These are phyloP conservation scores for Eublepharis macularius DNA, from an alignment of 2,113 vertebrate genomes.

Conservation along the genomic window DNA sequence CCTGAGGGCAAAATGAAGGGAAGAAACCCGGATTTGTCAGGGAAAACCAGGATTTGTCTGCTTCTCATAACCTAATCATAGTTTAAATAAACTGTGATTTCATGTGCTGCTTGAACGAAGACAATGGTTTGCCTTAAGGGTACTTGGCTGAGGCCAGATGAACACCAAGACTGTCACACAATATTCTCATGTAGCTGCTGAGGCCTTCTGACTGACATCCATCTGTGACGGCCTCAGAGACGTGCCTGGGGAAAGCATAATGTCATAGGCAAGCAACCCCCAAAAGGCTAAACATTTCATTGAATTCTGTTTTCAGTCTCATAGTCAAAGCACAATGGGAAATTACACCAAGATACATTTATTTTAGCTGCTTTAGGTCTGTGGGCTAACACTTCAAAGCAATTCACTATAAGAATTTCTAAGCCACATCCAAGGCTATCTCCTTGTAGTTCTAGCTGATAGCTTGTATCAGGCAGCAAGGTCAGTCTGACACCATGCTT, in stretches of 20 bases:
- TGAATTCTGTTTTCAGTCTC: background rate
- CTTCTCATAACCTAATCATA: too few relatives aligned
- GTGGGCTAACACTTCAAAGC: background rate
- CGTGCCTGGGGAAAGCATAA: background rate
- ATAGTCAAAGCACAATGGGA: background rate
- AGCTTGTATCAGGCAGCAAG: constrained; percentile 11
- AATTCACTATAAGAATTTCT: background rate
- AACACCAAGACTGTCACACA: background rate
- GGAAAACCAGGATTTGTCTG: too few relatives aligned
- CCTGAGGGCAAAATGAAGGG: too few relatives aligned
- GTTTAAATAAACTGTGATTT: too few relatives aligned
- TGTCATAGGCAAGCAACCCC: background rate
- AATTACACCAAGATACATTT: background rate
- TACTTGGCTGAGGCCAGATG: too few relatives aligned
- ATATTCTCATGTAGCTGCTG: background rate
- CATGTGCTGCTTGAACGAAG: too few relatives aligned
- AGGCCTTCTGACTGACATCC: background rate
- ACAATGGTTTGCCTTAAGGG: too few relatives aligned
- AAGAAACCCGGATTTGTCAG: too few relatives aligned
- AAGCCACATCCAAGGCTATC: background rate
- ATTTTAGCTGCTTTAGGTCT: background rate
- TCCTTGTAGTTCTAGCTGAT: constrained; percentile 15
- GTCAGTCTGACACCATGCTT: constrained; percentile 16
- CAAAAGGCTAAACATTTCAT: background rate
- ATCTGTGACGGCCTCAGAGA: too few relatives aligned